These are phyloP conservation scores for Damaliscus lunatus DNA, from an alignment of 2,113 vertebrate genomes.

Conservation along the genomic window DNA sequence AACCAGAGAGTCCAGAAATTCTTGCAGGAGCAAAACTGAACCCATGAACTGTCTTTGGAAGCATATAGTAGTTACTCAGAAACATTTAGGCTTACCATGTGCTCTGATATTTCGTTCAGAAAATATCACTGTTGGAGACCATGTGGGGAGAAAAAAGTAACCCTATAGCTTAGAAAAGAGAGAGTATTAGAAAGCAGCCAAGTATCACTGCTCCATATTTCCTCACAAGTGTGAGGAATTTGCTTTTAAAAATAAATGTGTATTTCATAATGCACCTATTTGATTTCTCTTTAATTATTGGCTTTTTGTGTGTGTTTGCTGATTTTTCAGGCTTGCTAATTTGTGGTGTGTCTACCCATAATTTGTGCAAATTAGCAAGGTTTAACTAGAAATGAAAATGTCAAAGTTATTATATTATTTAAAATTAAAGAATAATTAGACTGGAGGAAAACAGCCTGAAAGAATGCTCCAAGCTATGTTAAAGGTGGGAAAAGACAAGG, in stretches of 20 bases:
- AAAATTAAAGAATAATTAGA: constrained; percentile 57
- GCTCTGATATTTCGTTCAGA: neutral
- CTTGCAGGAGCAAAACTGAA: neutral
- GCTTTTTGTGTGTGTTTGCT: constrained; percentile 21
- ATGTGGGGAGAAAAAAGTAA: neutral
- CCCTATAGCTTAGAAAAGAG: neutral
- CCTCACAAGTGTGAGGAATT: neutral
- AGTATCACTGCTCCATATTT: neutral
- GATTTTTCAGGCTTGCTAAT: constrained; percentile 25
- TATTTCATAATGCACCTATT: neutral
- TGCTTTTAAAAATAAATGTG: neutral
- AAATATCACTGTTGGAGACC: neutral
- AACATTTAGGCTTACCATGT: neutral
- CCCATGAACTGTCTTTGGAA: neutral
- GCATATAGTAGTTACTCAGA: neutral
- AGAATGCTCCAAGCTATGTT: neutral
- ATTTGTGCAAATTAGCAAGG: constrained; percentile 37
- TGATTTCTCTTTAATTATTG: constrained; percentile 25
- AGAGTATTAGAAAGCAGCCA: neutral
- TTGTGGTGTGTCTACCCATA: constrained; percentile 40
- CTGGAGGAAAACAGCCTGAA: neutral
- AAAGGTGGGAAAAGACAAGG: neutral
- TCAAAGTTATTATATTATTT: constrained; percentile 63
- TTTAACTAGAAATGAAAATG: constrained; percentile 55
- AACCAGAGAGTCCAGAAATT: neutral